These are phyloP conservation scores for Drosophila rufa DNA, from an alignment of 1,140 invertebrate genomes.

Conservation along the genomic window DNA sequence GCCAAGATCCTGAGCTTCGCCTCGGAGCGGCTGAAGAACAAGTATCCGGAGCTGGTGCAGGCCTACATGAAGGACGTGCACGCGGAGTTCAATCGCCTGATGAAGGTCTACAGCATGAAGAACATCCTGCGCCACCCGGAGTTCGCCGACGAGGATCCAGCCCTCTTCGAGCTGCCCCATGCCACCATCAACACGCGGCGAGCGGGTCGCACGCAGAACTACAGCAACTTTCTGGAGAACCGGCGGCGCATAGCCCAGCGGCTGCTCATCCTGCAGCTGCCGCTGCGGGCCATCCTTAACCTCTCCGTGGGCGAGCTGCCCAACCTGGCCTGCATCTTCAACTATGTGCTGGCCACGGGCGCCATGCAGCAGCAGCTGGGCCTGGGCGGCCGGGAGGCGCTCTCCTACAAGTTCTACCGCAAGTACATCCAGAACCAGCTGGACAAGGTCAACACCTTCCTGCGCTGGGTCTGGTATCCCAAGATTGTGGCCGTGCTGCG, in stretches of 20 bases:
- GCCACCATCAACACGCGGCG: constrained; percentile 59
- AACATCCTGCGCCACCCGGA: constrained; percentile 75
- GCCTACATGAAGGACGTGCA: constrained; percentile 82
- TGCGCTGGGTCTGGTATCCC: constrained; percentile 85
- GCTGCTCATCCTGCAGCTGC: constrained; percentile 87
- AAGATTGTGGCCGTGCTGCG: constrained; percentile 82
- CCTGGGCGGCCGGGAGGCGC: constrained; percentile 63
- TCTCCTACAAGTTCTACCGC: constrained; percentile 78
- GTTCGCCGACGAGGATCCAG: constrained; percentile 69
- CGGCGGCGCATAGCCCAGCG: constrained; percentile 86
- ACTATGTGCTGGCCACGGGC: constrained; percentile 85
- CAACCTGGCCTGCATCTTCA: constrained; percentile 60
- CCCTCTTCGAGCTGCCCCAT: constrained; percentile 56
- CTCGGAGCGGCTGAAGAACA: constrained; percentile 64
- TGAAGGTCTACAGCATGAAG: constrained; percentile 83
- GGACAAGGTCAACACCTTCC: constrained; percentile 79
- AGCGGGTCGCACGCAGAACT: constrained; percentile 87
- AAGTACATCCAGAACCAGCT: constrained; percentile 81
- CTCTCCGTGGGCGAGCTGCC: constrained; percentile 86
- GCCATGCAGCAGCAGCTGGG: constrained; percentile 84
- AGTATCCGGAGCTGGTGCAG: constrained; percentile 74
- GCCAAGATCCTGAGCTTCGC: constrained; percentile 78
- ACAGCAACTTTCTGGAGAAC: constrained; percentile 87
- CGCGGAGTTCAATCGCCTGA: constrained; percentile 73
- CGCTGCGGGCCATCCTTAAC: constrained; percentile 87